Base-by-base conservation (phyloP, 2,888 invertebrate genomes). In the Microctonus aethiopoides region DNA sequence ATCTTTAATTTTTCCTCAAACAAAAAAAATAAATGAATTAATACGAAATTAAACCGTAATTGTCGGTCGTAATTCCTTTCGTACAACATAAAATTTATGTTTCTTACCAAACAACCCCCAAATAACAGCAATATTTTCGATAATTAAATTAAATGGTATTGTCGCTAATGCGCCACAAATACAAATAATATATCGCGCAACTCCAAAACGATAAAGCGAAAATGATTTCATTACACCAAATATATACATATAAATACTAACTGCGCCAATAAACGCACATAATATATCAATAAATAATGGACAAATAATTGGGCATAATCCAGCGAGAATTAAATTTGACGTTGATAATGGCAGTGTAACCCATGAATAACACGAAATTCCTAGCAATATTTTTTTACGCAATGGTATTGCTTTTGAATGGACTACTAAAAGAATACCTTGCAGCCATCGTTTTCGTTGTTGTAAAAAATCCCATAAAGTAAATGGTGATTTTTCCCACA, bases 401-500 rank as follows among this genome's bases (percentile, higher is more conserved):
- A 93, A 77, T 13, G 95, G 95, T 84, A 97, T 94, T 77, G 91
- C 89, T 84, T 93, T 93, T 68, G 95, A 95, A 87, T 96, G 95
- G 59, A 96, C 95, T 24, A 96, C 96, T 73, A 96, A 88, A 24
- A 95, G 89, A 79, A 96, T 96, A 83, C 96, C 96, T 89, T 96
- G 95, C 66, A 98, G 91, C 98, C 98, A 98, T 66, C 98, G 91
- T 86, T 98, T 98, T 70, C 98, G 90, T 84, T 98, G 98, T 86
- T 98, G 97, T 77, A 98, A 91, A 82, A 98, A 97, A 86, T 98
- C 98, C 91, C 94, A 93, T 36, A 98, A 87, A 1, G 96, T 95
- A 86, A 98, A 98, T 2, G 98, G 98, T 6, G 96, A 96, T 85
- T 98, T 98, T 86, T 98, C 98, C 94, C 97, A 97, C 98, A 98